Evolutionary conservation across 2,888 invertebrate species (phyloP).

Genomic region (Temnothorax ravouxi): DNA sequence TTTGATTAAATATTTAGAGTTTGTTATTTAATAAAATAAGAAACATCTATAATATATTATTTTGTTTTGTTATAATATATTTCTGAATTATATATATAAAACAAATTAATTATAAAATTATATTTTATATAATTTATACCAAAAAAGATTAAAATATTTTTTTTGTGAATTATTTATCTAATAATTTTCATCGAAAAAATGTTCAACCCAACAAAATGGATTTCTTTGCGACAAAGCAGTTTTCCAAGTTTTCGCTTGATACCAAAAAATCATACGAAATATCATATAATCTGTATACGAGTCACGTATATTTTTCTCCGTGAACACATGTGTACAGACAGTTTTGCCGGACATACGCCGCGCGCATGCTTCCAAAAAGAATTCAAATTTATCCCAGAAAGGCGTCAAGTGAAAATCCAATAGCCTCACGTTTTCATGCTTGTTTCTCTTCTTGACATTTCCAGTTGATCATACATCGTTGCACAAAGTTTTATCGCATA

Average conservation of each 20-base stretch:
- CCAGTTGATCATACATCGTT: background rate
- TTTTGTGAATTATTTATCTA: background rate
- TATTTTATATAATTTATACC: background rate
- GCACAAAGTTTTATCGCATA: background rate
- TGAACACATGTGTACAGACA: conserved; percentile 12
- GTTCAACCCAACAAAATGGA: background rate
- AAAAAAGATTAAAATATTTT: background rate
- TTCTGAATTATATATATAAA: background rate
- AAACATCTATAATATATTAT: background rate
- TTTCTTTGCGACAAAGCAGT: background rate
- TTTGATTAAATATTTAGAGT: background rate
- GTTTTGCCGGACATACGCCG: background rate
- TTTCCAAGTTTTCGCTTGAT: background rate
- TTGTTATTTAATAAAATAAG: background rate
- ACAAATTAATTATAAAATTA: background rate
- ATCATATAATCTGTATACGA: background rate
- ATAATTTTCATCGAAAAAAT: background rate
- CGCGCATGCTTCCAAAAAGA: background rate
- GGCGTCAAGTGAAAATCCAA: conserved; percentile 11
- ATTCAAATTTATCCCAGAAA: conserved; percentile 7
- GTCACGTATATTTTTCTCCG: conserved; percentile 28
- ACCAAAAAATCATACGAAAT: conserved; percentile 14
- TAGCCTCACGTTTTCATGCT: background rate
- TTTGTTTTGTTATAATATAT: background rate
- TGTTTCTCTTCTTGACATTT: background rate